phyloP scores from a whole-genome alignment of 2,888 invertebrate species.

The Hydroisotoma schaefferi region DNA sequence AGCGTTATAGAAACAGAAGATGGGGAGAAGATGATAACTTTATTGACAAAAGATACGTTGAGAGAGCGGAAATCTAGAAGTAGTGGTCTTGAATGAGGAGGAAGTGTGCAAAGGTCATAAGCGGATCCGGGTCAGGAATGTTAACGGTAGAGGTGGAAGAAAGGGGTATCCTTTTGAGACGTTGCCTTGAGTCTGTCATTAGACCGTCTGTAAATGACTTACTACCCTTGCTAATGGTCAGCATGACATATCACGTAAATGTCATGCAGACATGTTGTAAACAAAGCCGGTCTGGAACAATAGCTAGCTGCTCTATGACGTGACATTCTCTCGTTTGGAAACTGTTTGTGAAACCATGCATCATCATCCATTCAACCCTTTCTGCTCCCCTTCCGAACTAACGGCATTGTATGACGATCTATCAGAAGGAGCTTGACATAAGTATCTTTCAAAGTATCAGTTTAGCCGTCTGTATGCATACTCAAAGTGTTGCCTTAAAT shows the following conservation, averaged over 20 bases:
- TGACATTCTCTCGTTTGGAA: slow-evolving; percentile 10
- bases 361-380: not conserved
- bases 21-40: too few species aligned
- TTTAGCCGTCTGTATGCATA: too few species aligned
- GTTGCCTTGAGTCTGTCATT: slow-evolving; percentile 7
- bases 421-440: too few species aligned
- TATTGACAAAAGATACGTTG: too few species aligned
- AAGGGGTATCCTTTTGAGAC: not conserved
- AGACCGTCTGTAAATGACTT: slow-evolving; percentile 25
- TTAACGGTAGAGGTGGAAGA: not conserved
- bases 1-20: slow-evolving; percentile 16
- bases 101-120: slow-evolving; percentile 30
- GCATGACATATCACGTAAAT: slow-evolving; percentile 47
- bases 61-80: too few species aligned
- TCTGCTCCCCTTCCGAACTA: not conserved
- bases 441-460: too few species aligned
- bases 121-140: slow-evolving; percentile 41
- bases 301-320: slow-evolving; percentile 12
- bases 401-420: too few species aligned
- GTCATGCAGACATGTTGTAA: slow-evolving; percentile 45
- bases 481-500: too few species aligned
- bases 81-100: not conserved
- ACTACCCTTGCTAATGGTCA: slow-evolving; percentile 41
- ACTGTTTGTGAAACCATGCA: not conserved
- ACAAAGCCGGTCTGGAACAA: slow-evolving; percentile 46